Percentiles rank a stretch among this genome's conserved stretches.
Evolutionary conservation across 2,797 vertebrate genomes (phyloP).

Genomic region (Chrosomus eos): DNA sequence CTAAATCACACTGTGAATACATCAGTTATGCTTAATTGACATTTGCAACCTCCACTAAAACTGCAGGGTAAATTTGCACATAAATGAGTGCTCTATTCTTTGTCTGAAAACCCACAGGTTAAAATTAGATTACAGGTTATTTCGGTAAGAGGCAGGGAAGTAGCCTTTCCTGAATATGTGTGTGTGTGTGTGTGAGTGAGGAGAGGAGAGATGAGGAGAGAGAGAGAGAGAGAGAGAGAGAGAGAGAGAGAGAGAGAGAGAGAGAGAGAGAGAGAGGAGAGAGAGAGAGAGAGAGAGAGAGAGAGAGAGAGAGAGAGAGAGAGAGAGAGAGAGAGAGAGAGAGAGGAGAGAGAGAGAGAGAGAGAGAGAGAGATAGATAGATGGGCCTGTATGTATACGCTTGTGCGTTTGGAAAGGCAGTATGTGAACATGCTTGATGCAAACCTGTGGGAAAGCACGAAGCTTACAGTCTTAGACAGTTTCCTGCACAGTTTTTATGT

Average conservation of each 20-base stretch:
- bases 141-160: constrained; percentile 50
- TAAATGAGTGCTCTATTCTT: constrained; percentile 40
- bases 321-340: not conserved
- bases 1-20: not conserved
- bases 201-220: not conserved
- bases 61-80: constrained; percentile 28
- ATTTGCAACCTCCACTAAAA: constrained; percentile 18
- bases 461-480: constrained; percentile 13
- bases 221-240: not conserved
- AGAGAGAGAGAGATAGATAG: not conserved
- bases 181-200: too few relatives aligned
- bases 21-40: not conserved
- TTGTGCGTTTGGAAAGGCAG: constrained; percentile 3
- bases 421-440: constrained; percentile 24
- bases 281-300: not conserved
- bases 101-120: constrained; percentile 48
- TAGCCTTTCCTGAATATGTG: constrained; percentile 63
- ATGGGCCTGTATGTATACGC: not conserved
- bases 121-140: constrained; percentile 60
- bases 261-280: not conserved
- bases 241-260: not conserved
- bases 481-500: constrained; percentile 45
- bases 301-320: not conserved
- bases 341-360: not conserved
- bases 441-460: constrained; percentile 19